Conservation (phyloP, 2,888 invertebrate species). For the Cremastinae sp. region DNA sequence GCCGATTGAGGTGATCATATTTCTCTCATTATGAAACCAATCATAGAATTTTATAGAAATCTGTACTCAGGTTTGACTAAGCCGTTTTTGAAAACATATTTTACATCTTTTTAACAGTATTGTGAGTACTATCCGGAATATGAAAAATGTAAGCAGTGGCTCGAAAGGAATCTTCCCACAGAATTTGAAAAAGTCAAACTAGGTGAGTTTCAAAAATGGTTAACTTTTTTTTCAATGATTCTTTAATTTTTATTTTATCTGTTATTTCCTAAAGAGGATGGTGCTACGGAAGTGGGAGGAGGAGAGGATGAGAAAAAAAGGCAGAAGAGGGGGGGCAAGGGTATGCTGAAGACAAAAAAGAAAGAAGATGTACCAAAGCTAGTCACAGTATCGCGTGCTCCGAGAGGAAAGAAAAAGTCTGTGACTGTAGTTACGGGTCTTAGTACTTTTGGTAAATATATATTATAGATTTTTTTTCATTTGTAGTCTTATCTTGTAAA, state of each 20-base stretch:
- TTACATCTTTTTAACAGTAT: conserved; percentile 83
- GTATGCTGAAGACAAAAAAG: conserved; percentile 96
- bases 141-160: conserved; percentile 98
- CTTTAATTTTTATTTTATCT: not conserved
- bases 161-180: conserved; percentile 95
- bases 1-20: conserved; percentile 89
- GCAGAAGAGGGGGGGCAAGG: conserved; percentile 98
- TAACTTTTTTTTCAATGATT: not conserved
- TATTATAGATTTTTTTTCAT: not conserved
- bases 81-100: conserved; percentile 22
- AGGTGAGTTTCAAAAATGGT: conserved; percentile 79
- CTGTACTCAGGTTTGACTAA: not conserved
- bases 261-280: conserved; percentile 76
- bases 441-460: conserved; percentile 90
- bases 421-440: conserved; percentile 98
- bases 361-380: conserved; percentile 94
- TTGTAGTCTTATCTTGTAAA: not conserved
- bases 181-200: conserved; percentile 94
- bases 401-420: conserved; percentile 98
- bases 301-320: conserved; percentile 96
- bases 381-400: conserved; percentile 92
- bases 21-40: not conserved
- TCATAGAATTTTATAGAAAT: conserved; percentile 32
- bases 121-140: conserved; percentile 99
- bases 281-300: conserved; percentile 84